Conservation (phyloP, 2,888 invertebrate species). For the Flexamia atlantica region DNA sequence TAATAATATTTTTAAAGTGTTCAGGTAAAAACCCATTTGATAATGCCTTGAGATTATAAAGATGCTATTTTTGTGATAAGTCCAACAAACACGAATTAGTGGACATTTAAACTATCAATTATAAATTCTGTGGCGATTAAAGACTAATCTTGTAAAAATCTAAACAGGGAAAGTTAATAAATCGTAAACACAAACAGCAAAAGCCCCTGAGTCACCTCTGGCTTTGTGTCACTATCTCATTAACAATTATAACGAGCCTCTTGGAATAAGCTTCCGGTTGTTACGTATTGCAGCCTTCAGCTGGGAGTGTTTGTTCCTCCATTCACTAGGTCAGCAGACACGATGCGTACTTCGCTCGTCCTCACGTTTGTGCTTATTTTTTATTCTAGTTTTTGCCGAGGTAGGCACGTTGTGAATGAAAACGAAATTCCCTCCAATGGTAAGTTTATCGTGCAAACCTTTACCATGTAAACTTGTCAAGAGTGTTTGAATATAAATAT, state of each 20-base stretch:
- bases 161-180: too few species aligned
- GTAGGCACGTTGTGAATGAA: neutral
- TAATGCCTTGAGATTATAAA: too few species aligned
- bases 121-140: too few species aligned
- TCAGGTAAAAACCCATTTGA: too few species aligned
- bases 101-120: too few species aligned
- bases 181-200: neutral
- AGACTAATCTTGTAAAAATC: too few species aligned
- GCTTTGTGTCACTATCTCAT: slow-evolving; percentile 4
- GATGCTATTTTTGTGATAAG: too few species aligned
- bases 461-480: too few species aligned
- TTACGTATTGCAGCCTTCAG: neutral
- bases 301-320: neutral
- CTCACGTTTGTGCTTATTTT: neutral
- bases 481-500: too few species aligned
- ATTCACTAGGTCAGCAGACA: neutral
- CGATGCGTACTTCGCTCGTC: neutral
- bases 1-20: too few species aligned
- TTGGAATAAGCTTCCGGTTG: neutral
- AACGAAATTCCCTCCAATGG: neutral
- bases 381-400: neutral
- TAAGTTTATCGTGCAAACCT: too few species aligned
- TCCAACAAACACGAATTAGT: too few species aligned
- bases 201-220: neutral
- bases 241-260: slow-evolving; percentile 1